Evolutionary conservation across 2,888 invertebrate genomes (phyloP), one percentile per base, ranked within the genome.

Genomic region (Sclerodermus sp.): DNA sequence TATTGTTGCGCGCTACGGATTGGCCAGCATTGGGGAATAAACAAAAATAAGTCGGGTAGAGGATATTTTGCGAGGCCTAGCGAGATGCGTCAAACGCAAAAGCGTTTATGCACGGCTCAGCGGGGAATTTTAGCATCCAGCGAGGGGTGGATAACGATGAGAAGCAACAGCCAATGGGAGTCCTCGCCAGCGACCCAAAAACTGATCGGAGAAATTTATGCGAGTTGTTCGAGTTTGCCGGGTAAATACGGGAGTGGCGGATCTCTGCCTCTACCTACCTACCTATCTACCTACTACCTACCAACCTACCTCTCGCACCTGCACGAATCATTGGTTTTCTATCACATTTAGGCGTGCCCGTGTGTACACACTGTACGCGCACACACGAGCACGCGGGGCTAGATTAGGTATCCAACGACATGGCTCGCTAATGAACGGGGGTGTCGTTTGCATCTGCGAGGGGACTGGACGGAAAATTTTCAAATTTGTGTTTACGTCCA

Each of bases 351-450:
- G 43, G 43, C 49, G 47, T 46, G 30, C 41, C 47, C 37, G 48
- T 47, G 55, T 45, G 39, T 45, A 39, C 40, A 42, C 37, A 17
- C 44, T 39, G 50, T 42, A 47, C 42, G 42, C 41, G 14, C 39
- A 44, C 53, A 57, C 55, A 53, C 45, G 48, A 49, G 45, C 44
- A 47, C 36, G 42, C 31, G 34, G 37, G n/a, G 5, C 47, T 44
- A 50, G 62, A 63, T 64, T 63, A 64, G 58, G 52, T 63, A 66
- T 61, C 53, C 51, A 52, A 48, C 55, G 62, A 71, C 67, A 67
- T 55, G 64, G 58, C 40, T 37, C 65, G 64, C 60, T 71, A 70
- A 71, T 68, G 69, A 71, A 70, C 66, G 63, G 48, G 64, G 57
- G 64, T 68, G 61, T 70, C 67, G 65, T 66, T 68, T 66, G 63